A percentile compares a stretch with the other conserved stretches of the same genome.
Conservation (phyloP, 2,113 vertebrate genomes). For the Leptodactylus fuscus region DNA sequence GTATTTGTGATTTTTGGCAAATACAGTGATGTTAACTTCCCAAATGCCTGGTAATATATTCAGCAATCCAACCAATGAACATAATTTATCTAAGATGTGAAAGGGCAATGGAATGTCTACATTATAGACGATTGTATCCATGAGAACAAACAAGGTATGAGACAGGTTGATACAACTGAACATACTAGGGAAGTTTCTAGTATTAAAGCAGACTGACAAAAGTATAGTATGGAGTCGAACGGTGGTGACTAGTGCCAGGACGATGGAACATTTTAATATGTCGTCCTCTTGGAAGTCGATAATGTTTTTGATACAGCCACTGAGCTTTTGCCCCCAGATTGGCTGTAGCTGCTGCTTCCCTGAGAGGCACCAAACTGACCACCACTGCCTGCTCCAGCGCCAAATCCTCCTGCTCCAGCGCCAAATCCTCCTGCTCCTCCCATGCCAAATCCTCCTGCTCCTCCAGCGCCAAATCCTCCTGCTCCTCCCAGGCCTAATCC, state of each 20-base stretch:
- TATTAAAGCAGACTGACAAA: conserved; percentile 20
- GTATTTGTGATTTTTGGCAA: neutral
- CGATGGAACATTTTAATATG: neutral
- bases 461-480: no score
- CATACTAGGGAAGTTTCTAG: conserved; percentile 32
- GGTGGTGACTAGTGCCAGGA: conserved; percentile 22
- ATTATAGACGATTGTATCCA: conserved; percentile 22
- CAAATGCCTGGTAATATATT: neutral
- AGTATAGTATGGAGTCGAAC: conserved; percentile 27
- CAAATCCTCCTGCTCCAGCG: no score
- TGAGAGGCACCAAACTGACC: conserved; percentile 19
- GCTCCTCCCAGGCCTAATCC: no score
- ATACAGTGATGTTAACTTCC: neutral
- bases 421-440: no score
- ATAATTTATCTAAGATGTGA: neutral
- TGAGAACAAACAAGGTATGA: neutral
- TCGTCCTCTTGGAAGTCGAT: conserved; percentile 25
- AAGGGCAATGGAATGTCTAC: neutral
- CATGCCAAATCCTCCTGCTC: conserved; percentile 30
- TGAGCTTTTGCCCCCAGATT: neutral
- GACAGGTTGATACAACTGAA: conserved; percentile 28
- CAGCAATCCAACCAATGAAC: neutral
- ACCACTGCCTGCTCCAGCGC: conserved; percentile 26
- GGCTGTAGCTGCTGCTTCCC: neutral
- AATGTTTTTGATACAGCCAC: conserved; percentile 12